Percentiles rank a stretch among this genome's conserved stretches.
phyloP scores from a whole-genome alignment of 2,113 vertebrate species.

The Callopanchax toddi region DNA sequence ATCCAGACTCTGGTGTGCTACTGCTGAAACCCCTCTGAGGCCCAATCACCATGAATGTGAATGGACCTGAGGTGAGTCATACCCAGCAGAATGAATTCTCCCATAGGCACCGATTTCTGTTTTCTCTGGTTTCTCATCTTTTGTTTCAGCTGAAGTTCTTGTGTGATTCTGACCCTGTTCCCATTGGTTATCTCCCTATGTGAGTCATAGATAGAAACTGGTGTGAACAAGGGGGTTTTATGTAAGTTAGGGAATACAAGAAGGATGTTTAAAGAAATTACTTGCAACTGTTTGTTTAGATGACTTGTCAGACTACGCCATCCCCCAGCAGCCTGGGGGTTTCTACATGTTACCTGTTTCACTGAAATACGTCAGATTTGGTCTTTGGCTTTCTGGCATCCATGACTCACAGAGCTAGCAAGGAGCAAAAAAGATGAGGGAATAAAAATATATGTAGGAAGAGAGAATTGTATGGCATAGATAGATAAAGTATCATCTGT shows the following conservation, averaged over 20 bases:
- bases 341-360: slow-evolving; percentile 34
- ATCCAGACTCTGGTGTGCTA: slow-evolving; percentile 9
- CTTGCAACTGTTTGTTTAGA: slow-evolving; percentile 47
- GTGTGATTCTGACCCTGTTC: slow-evolving; percentile 8
- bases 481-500: slow-evolving; percentile 22
- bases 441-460: background rate
- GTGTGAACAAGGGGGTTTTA: slow-evolving; percentile 25
- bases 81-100: slow-evolving; percentile 35
- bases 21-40: slow-evolving; percentile 30
- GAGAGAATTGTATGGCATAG: slow-evolving; percentile 46
- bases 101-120: slow-evolving; percentile 44
- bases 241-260: slow-evolving; percentile 24
- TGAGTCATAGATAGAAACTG: slow-evolving; percentile 58
- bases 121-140: slow-evolving; percentile 35
- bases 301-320: slow-evolving; percentile 39
- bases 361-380: slow-evolving; percentile 12
- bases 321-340: slow-evolving; percentile 26
- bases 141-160: slow-evolving; percentile 45
- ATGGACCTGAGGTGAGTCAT: slow-evolving; percentile 57
- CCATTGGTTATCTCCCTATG: slow-evolving; percentile 38
- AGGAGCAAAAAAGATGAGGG: too few relatives aligned
- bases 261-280: slow-evolving; percentile 16
- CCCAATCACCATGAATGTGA: slow-evolving; percentile 19
- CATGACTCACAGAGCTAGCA: slow-evolving; percentile 15
- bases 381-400: slow-evolving; percentile 33